Base-by-base conservation (phyloP, 1,140 invertebrate species). In the Agrypnia vestita region DNA sequence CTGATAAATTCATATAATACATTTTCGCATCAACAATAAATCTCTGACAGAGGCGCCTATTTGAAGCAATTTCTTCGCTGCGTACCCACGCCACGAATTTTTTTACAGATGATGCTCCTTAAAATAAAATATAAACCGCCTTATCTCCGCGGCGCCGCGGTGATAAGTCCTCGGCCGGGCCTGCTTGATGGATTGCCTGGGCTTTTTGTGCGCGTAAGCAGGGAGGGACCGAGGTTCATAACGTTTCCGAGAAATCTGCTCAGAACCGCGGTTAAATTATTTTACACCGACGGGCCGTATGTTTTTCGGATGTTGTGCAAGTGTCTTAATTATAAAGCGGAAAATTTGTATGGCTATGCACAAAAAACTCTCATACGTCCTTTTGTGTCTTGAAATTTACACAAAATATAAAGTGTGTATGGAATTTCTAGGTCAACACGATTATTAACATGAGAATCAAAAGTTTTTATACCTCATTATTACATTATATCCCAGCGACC, bases 1-100 rank as follows among this genome's bases (percentile, higher is more conserved):
- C 69, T 73, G 69, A 73, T 73, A 73, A 73, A 73, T 73, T 73
- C 69, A 73, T 35, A 73, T 73, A 73, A 73, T 73, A 73, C 69
- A 73, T 73, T 73, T 73, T 55, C 69, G 49, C 69, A 73, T 73
- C 69, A 73, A 73, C 69, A 73, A 73, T 73, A 73, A 73, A 73
- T 73, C 69, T 73, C 69, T 73, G 69, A 73, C 69, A 73, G 47
- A 53, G 25, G 69, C 47, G 69, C 69, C 69, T 55, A 73, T 73
- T 73, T 73, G 69, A 73, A 73, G 69, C 69, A 73, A 73, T 73
- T 73, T 73, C 69, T 73, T 55, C 51, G 49, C 47, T 12, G 47
- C 13, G 10, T 73, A 73, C 47, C 47, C 69, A 13, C n/a, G 44
- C 67, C 43, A 35, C 35, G 61, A 25, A 61, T 71, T 73, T 73